These are phyloP conservation scores for Notechis scutatus DNA, from an alignment of 2,113 vertebrate species.

Conservation along the genomic window DNA sequence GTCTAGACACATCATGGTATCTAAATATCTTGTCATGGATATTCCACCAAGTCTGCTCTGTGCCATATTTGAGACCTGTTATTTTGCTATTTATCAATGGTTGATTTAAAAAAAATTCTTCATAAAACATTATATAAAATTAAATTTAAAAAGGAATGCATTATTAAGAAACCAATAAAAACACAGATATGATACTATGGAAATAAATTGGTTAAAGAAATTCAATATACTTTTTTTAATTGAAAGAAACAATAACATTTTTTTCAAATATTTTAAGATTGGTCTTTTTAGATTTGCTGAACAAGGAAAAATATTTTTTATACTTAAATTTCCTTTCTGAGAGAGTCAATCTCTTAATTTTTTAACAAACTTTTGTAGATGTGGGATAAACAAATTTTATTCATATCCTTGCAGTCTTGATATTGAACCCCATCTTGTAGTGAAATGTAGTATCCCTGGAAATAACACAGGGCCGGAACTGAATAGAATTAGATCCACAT, in stretches of 20 bases:
- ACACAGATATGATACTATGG: not conserved
- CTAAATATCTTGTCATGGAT: not conserved
- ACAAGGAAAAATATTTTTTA: not conserved
- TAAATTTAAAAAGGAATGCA: not conserved
- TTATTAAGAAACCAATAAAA: not conserved
- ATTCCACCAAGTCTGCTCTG: not conserved
- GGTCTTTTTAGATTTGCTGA: not conserved
- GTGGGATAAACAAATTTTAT: not conserved
- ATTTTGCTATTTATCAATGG: not conserved
- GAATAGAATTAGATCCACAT: not conserved
- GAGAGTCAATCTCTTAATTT: not conserved
- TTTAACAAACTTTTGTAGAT: not conserved
- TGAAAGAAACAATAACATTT: not conserved
- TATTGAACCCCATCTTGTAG: conserved; percentile 25
- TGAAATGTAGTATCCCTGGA: not conserved
- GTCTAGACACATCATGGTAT: not conserved
- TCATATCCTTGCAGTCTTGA: not conserved
- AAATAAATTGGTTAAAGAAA: not conserved
- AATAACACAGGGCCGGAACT: not conserved
- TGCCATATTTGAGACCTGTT: not conserved
- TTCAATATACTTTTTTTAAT: not conserved
- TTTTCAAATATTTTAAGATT: not conserved
- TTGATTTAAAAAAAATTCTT: not conserved
- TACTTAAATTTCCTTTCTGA: not conserved
- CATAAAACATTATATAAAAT: not conserved